Base-by-base conservation (phyloP, 1,140 invertebrate genomes). In the Tetragnatha versicolor region DNA sequence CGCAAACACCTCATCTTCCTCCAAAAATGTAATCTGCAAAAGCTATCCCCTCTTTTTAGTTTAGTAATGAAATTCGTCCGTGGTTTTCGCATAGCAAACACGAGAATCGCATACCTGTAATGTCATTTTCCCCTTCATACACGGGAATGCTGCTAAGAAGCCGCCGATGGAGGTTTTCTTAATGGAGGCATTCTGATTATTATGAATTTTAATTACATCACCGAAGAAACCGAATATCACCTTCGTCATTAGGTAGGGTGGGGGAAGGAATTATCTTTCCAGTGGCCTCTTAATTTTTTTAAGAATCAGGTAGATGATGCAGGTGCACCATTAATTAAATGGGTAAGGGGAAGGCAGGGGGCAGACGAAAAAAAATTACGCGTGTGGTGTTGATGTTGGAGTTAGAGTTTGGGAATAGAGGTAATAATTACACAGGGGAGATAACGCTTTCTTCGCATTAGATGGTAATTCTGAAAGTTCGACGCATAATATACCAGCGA, bases 171-270 rank as follows among this genome's bases (percentile, higher is more conserved):
- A 37, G 31, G 39, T 72, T 73, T 73, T 45, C 69, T 73, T 73
- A 73, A 73, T 73, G 69, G 69, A 33, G 22, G 51, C 53, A 29
- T 51, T 73, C 53, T 73, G 51, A 73, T 73, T 73, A 73, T 73
- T 73, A 73, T 73, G 69, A 73, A 73, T 73, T 73, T 73, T 73
- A 73, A 73, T 73, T 73, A 73, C 69, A 33, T 60, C 53, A 29
- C 35, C 39, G 55, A 53, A 73, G 69, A 73, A 72, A 73, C 55
- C 39, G 69, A 60, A 73, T 73, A 73, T 73, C 39, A 73, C 37
- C 69, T 73, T 25, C 31, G 37, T 60, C 53, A 60, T 73, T 60
- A 73, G 47, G 55, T n/a, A 25, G 33, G n/a, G n/a, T n/a, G n/a
- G n/a, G 27, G 22, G 29, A 49, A 73, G 47, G 68, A 58, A 72